Evolutionary conservation across 2,113 vertebrate genomes (phyloP).

Genomic region (Spizaetus ornatus): DNA sequence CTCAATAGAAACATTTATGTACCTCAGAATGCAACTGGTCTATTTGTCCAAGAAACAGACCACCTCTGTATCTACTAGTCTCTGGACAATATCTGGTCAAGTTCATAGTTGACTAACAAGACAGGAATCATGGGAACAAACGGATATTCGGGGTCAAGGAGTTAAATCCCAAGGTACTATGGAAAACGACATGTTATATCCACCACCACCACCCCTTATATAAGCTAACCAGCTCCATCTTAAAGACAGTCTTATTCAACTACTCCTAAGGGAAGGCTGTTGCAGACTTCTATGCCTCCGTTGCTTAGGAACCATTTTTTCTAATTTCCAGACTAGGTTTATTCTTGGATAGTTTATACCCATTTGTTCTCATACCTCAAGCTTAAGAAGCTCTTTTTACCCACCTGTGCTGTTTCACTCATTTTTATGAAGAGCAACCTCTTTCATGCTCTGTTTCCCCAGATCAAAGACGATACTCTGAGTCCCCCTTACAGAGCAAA

Average conservation of each 20-base stretch:
- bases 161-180: neutral
- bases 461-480: neutral
- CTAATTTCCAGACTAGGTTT: slow-evolving; percentile 38
- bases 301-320: slow-evolving; percentile 63
- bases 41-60: neutral
- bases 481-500: neutral
- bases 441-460: neutral
- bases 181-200: neutral
- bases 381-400: neutral
- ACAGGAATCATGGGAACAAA: neutral
- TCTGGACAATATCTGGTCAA: neutral
- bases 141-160: neutral
- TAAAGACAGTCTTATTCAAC: neutral
- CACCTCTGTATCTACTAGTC: neutral
- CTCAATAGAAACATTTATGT: neutral
- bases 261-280: slow-evolving; percentile 22
- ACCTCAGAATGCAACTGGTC: neutral
- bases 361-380: slow-evolving; percentile 6
- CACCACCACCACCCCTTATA: neutral
- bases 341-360: slow-evolving; percentile 38
- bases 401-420: neutral
- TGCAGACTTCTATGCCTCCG: neutral
- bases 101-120: neutral
- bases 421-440: neutral
- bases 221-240: slow-evolving; percentile 8